These are phyloP conservation scores for Lasiurus cinereus DNA, from an alignment of 2,113 vertebrate species.

Conservation along the genomic window DNA sequence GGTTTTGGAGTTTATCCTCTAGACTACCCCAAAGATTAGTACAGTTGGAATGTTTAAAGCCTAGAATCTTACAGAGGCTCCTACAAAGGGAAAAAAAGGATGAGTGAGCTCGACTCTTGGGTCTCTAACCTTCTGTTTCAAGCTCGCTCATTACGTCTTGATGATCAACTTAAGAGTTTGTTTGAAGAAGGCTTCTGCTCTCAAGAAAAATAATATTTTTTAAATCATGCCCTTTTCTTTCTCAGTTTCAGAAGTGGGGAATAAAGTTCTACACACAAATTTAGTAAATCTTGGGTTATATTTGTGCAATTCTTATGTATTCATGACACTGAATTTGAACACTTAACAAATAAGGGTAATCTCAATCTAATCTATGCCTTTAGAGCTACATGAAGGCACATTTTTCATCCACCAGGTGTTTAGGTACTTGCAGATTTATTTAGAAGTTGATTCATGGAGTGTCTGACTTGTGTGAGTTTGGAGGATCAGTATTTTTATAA, in stretches of 20 bases:
- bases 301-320: background rate
- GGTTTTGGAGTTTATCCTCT: background rate
- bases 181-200: background rate
- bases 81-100: background rate
- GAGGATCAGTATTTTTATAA: background rate
- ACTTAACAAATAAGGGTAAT: background rate
- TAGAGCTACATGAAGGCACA: background rate
- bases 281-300: background rate
- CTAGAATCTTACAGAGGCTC: background rate
- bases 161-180: background rate
- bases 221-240: background rate
- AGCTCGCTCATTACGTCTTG: background rate
- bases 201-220: background rate
- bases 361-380: background rate
- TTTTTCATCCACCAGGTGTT: background rate
- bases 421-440: constrained; percentile 18
- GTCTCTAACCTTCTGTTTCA: background rate
- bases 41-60: background rate
- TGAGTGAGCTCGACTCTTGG: background rate
- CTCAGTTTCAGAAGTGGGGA: background rate
- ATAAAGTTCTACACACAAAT: background rate
- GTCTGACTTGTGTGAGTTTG: background rate
- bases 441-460: background rate
- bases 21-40: background rate
- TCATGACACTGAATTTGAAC: background rate